Conservation (phyloP, 2,113 vertebrate species). For the Tachuris rubrigastra region DNA sequence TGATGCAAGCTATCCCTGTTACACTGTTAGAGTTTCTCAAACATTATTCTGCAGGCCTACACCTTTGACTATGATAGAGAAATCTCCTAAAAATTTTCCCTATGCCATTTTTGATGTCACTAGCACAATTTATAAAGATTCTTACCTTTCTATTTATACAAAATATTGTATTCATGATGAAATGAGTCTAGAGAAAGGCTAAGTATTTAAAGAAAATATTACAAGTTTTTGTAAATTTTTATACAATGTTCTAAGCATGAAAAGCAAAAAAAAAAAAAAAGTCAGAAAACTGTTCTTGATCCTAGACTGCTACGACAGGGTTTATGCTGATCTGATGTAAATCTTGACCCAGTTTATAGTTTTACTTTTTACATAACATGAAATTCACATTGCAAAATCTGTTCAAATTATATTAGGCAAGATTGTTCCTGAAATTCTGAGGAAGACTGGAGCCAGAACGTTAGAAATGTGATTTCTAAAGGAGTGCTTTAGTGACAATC, state of each 20-base stretch:
- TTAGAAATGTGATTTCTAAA: background rate
- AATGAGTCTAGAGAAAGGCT: background rate
- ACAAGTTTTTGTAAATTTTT: background rate
- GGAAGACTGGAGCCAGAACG: background rate
- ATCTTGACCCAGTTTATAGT: constrained; percentile 17
- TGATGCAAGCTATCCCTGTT: background rate
- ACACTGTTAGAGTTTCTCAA: background rate
- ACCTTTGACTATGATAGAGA: background rate
- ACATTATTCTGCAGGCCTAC: background rate
- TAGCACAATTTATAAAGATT: background rate
- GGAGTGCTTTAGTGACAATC: background rate
- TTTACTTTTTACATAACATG: background rate
- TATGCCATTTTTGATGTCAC: background rate
- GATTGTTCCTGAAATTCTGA: background rate
- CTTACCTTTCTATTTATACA: background rate
- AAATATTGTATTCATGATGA: background rate
- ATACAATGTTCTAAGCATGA: background rate
- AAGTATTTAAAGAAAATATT: background rate
- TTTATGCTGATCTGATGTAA: constrained; percentile 22
- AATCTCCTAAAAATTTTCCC: background rate
- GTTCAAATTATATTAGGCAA: constrained; percentile 25
- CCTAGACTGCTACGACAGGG: background rate
- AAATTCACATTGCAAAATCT: constrained; percentile 18
- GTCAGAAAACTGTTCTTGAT: background rate
- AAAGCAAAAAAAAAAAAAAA: background rate